phyloP scores from a whole-genome alignment of 2,113 vertebrate species.

The Dendropsophus ebraccatus region DNA sequence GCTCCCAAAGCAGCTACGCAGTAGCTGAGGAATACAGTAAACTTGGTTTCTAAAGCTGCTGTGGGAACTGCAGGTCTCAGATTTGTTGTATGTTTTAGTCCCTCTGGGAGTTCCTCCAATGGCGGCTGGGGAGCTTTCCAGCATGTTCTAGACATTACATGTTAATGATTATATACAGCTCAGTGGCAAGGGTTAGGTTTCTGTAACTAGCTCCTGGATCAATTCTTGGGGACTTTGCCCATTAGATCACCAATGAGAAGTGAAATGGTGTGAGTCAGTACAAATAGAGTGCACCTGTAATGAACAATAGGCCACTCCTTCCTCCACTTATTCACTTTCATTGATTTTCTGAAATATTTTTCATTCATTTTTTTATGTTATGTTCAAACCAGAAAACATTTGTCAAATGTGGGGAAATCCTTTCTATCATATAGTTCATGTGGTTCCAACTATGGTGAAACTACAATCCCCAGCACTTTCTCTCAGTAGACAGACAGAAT shows the following conservation, averaged over 20 bases:
- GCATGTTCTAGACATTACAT: neutral
- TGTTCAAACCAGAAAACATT: no score
- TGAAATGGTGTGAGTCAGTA: neutral
- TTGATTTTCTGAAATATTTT: no score
- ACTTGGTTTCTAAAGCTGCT: neutral
- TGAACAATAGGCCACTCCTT: neutral
- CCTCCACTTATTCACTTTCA: neutral
- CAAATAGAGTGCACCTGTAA: neutral
- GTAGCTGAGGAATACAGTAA: neutral
- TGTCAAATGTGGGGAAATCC: no score
- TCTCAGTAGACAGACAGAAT: no score
- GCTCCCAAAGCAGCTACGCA: neutral
- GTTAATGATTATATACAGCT: neutral
- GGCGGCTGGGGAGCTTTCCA: neutral
- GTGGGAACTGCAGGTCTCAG: neutral
- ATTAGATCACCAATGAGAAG: neutral
- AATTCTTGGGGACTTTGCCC: neutral
- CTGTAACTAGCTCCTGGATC: neutral
- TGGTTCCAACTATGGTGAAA: no score
- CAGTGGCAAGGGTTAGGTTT: neutral
- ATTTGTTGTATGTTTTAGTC: neutral
- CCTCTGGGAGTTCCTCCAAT: neutral
- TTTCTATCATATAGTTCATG: no score
- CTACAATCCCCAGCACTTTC: no score
- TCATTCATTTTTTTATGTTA: no score